Percentiles rank a stretch among this genome's conserved stretches.
phyloP scores from a whole-genome alignment of 1,140 invertebrate genomes.

The Scaptomyza montana region DNA sequence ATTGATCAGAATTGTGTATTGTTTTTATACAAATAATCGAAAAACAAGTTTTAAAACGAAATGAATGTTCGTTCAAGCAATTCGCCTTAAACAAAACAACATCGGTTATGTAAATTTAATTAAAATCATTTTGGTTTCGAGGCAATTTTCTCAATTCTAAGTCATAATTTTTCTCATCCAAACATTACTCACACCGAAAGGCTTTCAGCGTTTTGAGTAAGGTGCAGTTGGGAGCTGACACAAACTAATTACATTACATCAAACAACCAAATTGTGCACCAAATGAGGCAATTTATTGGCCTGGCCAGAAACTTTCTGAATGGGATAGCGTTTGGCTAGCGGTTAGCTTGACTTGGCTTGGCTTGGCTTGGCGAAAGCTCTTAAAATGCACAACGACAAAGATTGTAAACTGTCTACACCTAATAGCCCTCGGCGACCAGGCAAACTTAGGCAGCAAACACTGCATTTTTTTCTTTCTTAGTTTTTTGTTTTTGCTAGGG shows the following conservation, averaged over 20 bases:
- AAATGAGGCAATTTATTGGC: conserved; percentile 77
- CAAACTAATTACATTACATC: conserved; percentile 77
- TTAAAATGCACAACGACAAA: conserved; percentile 72
- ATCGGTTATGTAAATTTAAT: too few relatives aligned
- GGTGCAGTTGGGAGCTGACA: conserved; percentile 53
- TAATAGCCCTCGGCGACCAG: conserved; percentile 59
- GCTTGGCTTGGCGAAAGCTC: conserved; percentile 32
- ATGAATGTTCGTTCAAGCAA: too few relatives aligned
- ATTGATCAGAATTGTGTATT: too few relatives aligned
- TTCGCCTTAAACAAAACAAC: too few relatives aligned
- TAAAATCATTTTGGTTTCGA: too few relatives aligned
- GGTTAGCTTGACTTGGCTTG: too few relatives aligned
- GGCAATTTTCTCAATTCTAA: too few relatives aligned
- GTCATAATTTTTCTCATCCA: too few relatives aligned
- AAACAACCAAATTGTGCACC: conserved; percentile 71
- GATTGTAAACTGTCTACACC: conserved; percentile 78
- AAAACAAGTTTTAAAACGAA: too few relatives aligned
- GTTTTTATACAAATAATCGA: too few relatives aligned
- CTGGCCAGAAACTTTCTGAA: conserved; percentile 44
- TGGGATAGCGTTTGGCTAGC: background rate
- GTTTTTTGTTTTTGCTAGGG: conserved; percentile 19
- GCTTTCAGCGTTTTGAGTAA: conserved; percentile 2
- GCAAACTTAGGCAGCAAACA: conserved; percentile 50
- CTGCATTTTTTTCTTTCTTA: conserved; percentile 33
- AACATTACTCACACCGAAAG: too few relatives aligned